Percentiles rank a stretch among this genome's conserved stretches.
Evolutionary conservation across 2,888 invertebrate species (phyloP).

Genomic region (Cremastobaeus sp.): DNA sequence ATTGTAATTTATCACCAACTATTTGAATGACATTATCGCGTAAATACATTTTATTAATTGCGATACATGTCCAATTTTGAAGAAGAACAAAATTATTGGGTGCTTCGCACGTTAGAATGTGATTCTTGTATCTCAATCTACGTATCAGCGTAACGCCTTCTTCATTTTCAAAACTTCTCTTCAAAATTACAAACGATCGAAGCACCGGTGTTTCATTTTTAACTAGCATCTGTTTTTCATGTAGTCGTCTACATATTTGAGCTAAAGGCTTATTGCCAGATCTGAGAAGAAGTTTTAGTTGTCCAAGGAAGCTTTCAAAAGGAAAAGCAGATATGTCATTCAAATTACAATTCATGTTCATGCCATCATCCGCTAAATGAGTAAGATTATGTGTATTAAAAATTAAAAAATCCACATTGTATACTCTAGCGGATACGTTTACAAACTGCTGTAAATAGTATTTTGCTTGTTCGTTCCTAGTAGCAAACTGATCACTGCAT

Average conservation of each 20-base stretch:
- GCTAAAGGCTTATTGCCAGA: conserved; percentile 2
- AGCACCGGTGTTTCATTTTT: too few relatives aligned
- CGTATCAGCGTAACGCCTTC: not conserved
- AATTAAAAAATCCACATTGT: not conserved
- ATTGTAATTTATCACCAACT: not conserved
- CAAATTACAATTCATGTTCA: conserved; percentile 5
- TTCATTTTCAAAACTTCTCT: not conserved
- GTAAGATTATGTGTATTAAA: conserved; percentile 8
- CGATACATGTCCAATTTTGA: not conserved
- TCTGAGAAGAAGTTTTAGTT: not conserved
- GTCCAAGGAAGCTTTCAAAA: conserved; percentile 5
- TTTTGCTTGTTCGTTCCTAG: not conserved
- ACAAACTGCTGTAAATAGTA: not conserved
- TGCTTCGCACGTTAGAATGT: not conserved
- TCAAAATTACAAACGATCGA: not conserved
- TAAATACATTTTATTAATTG: not conserved
- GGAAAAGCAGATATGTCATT: not conserved
- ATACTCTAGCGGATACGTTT: not conserved
- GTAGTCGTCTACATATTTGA: conserved; percentile 6
- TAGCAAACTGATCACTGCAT: not conserved
- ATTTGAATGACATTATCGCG: not conserved
- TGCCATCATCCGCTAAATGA: conserved; percentile 9
- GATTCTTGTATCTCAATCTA: not conserved
- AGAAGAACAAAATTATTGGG: conserved; percentile 9
- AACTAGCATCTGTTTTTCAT: too few relatives aligned